A percentile compares a stretch with the other conserved stretches of the same genome.
Conservation (phyloP, 2,797 vertebrate genomes). For the Sarcophilus harrisii region DNA sequence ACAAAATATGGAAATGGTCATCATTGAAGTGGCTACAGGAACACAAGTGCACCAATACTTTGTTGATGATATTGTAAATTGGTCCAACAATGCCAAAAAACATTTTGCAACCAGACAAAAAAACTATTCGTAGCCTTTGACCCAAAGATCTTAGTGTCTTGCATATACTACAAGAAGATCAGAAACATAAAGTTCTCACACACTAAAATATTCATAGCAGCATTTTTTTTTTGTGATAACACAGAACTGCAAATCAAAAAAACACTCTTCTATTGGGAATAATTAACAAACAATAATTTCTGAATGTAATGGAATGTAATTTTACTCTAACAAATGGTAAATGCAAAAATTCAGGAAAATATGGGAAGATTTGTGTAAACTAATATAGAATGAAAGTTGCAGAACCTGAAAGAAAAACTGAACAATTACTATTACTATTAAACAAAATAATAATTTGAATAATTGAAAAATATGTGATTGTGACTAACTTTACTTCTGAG, state of each 20-base stretch:
- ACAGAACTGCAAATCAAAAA: not conserved
- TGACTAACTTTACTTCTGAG: not conserved
- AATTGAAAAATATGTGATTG: not conserved
- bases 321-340: not conserved
- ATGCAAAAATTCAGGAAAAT: not conserved
- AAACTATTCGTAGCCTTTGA: not conserved
- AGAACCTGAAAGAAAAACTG: not conserved
- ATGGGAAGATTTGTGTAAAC: not conserved
- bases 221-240: not conserved
- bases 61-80: not conserved
- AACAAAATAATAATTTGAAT: not conserved
- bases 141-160: not conserved
- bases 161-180: not conserved
- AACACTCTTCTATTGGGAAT: not conserved
- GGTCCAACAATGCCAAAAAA: not conserved
- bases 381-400: not conserved
- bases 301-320: not conserved
- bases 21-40: not conserved
- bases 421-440: not conserved
- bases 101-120: not conserved
- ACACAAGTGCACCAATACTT: not conserved
- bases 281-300: not conserved
- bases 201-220: not conserved
- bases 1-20: not conserved
- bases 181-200: not conserved